These are phyloP conservation scores for Catamblyrhynchus diadema DNA, from an alignment of 2,797 vertebrate genomes.

Conservation along the genomic window DNA sequence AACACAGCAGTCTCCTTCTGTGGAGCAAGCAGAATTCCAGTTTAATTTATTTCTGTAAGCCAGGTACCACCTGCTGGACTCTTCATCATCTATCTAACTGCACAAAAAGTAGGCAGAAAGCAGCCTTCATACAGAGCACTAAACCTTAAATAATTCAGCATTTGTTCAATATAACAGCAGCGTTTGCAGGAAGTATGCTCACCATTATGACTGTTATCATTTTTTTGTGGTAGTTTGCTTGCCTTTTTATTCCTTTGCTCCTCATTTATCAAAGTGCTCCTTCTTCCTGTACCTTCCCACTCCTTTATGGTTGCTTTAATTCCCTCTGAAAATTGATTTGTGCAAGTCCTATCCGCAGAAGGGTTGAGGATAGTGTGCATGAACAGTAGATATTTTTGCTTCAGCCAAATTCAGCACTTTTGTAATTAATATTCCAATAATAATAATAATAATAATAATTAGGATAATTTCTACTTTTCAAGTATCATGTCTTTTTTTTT, in stretches of 20 bases:
- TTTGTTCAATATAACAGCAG: neutral
- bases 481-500: neutral
- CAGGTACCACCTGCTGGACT: neutral
- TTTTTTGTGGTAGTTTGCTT: neutral
- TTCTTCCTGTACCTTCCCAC: neutral
- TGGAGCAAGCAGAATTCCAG: neutral
- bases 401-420: neutral
- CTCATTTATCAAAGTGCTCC: neutral
- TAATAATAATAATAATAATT: neutral
- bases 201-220: neutral
- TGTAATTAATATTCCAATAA: neutral
- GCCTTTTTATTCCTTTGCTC: neutral
- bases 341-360: neutral
- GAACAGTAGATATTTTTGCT: neutral
- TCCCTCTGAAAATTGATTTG: neutral
- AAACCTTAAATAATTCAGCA: slow-evolving; percentile 49
- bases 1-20: neutral
- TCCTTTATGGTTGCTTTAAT: neutral
- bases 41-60: slow-evolving; percentile 11
- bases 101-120: slow-evolving; percentile 2
- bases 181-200: neutral
- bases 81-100: neutral
- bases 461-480: neutral
- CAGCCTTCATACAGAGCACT: neutral
- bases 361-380: neutral